Evolutionary conservation across 1,140 invertebrate species (phyloP).

Genomic region (Tetramorium alpestre): DNA sequence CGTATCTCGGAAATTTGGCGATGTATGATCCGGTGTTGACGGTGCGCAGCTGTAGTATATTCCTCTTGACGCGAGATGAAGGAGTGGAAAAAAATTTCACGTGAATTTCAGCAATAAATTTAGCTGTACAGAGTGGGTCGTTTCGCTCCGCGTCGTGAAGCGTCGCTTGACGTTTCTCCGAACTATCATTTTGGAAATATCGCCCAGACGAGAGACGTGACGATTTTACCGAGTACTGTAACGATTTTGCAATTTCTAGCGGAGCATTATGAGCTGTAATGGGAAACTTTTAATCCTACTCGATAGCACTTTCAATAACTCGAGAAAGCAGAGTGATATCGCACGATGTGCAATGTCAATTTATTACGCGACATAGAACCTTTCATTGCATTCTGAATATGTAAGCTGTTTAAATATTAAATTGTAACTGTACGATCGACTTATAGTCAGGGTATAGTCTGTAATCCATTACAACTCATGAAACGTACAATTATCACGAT

Average conservation of each 20-base stretch:
- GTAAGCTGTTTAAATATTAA: not conserved
- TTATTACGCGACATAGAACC: not conserved
- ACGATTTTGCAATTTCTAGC: slow-evolving; percentile 28
- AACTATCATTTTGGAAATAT: slow-evolving; percentile 18
- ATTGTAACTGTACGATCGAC: slow-evolving; percentile 15
- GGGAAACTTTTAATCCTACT: not conserved
- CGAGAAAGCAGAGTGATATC: not conserved
- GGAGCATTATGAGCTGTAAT: slow-evolving; percentile 27
- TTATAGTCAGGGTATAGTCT: not conserved
- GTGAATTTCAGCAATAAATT: slow-evolving; percentile 60
- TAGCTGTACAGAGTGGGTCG: slow-evolving; percentile 25
- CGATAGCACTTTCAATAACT: not conserved
- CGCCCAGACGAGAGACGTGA: slow-evolving; percentile 28
- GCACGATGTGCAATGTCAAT: slow-evolving; percentile 13
- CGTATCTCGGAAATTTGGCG: not conserved
- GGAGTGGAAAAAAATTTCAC: not conserved
- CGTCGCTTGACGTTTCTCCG: slow-evolving; percentile 10
- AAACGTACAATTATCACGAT: slow-evolving; percentile 18
- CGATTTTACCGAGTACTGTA: slow-evolving; percentile 19
- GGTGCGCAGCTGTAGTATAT: not conserved
- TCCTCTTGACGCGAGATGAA: slow-evolving; percentile 2
- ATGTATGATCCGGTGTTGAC: not conserved
- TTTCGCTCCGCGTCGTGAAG: slow-evolving; percentile 22
- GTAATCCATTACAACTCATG: slow-evolving; percentile 7
- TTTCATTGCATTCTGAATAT: not conserved